Conservation (phyloP, 2,888 invertebrate species). For the Ophion ventricosus region DNA sequence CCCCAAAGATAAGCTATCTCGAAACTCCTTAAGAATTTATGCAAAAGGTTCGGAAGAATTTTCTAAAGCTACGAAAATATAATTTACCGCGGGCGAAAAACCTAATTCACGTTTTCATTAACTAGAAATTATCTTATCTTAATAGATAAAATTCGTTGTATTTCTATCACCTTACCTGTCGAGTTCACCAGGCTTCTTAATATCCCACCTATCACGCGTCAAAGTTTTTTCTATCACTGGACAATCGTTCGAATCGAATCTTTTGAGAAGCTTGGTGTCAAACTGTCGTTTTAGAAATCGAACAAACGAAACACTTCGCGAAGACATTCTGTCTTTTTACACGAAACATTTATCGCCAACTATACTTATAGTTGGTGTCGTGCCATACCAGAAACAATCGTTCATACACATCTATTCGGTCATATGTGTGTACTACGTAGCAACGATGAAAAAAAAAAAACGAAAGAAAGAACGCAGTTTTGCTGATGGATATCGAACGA, state of each 20-base stretch:
- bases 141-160: not conserved
- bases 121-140: no score
- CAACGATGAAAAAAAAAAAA: slow-evolving; percentile 6
- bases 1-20: no score
- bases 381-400: not conserved
- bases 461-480: slow-evolving; percentile 1
- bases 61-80: no score
- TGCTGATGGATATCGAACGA: slow-evolving; percentile 35
- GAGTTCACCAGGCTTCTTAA: slow-evolving; percentile 5
- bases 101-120: no score
- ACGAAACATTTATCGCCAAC: slow-evolving; percentile 10
- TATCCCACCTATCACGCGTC: not conserved
- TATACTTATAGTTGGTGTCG: not conserved
- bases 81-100: no score
- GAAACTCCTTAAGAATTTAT: no score
- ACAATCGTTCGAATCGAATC: slow-evolving; percentile 9
- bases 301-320: slow-evolving; percentile 39
- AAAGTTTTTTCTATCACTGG: slow-evolving; percentile 9
- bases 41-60: no score
- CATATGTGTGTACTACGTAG: not conserved
- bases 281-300: slow-evolving; percentile 48
- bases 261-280: slow-evolving; percentile 22
- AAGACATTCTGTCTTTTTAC: slow-evolving; percentile 54
- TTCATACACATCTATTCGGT: not conserved
- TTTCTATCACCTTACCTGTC: slow-evolving; percentile 34